phyloP scores from a whole-genome alignment of 2,113 vertebrate species.

The Rattus rattus region DNA sequence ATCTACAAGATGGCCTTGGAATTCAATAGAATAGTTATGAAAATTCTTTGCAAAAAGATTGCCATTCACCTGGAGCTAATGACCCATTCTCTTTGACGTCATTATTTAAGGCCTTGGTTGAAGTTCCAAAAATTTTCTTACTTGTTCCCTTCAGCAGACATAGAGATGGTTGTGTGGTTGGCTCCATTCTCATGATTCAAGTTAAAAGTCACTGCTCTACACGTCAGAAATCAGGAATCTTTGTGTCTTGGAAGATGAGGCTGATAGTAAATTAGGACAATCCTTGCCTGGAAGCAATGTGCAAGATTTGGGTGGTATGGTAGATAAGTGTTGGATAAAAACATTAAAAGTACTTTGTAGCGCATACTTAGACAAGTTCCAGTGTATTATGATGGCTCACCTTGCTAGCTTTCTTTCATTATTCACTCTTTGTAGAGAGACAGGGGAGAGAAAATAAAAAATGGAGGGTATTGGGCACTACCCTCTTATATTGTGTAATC shows the following conservation, averaged over 20 bases:
- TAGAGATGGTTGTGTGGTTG: not conserved
- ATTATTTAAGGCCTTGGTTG: not conserved
- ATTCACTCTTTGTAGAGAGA: not conserved
- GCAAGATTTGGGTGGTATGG: not conserved
- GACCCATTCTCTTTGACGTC: slow-evolving; percentile 15
- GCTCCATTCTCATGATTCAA: not conserved
- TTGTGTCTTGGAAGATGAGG: not conserved
- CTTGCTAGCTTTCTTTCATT: not conserved
- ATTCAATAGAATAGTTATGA: not conserved
- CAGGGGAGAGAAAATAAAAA: not conserved
- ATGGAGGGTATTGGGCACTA: not conserved
- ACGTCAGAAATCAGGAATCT: not conserved
- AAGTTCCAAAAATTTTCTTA: not conserved
- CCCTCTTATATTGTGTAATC: not conserved
- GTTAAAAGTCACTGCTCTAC: not conserved
- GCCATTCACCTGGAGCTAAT: not conserved
- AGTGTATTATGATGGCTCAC: not conserved
- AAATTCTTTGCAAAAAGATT: not conserved
- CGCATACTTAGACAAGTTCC: not conserved
- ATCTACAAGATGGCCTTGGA: not conserved
- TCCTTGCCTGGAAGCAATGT: not conserved
- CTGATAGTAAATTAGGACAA: not conserved
- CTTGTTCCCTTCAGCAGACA: not conserved
- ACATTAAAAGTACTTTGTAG: not conserved
- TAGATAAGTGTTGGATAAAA: not conserved